These are phyloP conservation scores for Apistogramma diplotaenia DNA, from an alignment of 2,113 vertebrate genomes.

Conservation along the genomic window DNA sequence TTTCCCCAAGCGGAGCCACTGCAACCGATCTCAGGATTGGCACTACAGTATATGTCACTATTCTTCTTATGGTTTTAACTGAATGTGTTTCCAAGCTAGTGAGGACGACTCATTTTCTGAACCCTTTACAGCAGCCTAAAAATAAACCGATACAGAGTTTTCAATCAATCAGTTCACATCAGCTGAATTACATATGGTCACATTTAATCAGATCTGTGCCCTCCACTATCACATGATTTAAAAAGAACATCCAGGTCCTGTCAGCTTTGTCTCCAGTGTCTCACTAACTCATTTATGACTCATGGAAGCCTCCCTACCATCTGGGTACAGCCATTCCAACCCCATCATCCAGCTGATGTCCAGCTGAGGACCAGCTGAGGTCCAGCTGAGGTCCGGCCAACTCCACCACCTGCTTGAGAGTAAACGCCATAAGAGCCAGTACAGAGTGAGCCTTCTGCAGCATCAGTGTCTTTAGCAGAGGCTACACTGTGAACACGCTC, in stretches of 20 bases:
- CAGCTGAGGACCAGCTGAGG: too few species aligned
- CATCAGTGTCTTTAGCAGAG: neutral
- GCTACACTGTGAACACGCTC: rapidly evolving
- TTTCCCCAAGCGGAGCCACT: too few species aligned
- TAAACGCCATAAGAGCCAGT: neutral
- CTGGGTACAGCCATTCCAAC: neutral
- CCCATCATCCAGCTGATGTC: neutral
- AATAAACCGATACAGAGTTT: neutral
- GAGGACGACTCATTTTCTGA: neutral
- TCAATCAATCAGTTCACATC: neutral
- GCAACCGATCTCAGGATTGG: too few species aligned
- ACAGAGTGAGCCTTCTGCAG: neutral
- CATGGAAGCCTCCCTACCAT: neutral
- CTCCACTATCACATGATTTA: neutral
- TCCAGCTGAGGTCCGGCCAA: too few species aligned
- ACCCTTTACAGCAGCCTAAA: neutral
- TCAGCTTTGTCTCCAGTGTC: neutral
- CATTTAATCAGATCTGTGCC: neutral
- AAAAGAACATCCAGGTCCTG: neutral
- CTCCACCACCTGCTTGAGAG: neutral
- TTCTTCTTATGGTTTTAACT: neutral
- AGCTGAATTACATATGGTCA: neutral
- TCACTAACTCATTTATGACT: neutral
- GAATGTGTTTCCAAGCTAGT: neutral
- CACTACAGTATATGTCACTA: too few species aligned